Evolutionary conservation across 92 coral and sea anemone genomes (phyloP).

Genomic region (Paramuricea clavata): DNA sequence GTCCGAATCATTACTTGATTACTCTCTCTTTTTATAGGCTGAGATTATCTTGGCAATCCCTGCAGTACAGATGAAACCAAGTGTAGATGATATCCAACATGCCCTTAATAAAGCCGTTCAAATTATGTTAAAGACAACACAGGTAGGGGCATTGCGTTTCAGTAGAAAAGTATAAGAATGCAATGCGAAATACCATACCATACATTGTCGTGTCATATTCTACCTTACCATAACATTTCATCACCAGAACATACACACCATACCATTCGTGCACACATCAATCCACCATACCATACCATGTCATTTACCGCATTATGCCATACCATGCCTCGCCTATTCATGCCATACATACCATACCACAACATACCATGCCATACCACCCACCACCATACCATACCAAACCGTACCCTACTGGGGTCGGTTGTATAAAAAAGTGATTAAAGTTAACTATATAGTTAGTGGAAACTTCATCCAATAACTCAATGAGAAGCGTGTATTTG

Average conservation of each 20-base stretch:
- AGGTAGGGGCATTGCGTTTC: slow-evolving; percentile 61
- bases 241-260: slow-evolving; percentile 15
- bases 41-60: slow-evolving; percentile 98
- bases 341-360: slow-evolving; percentile 41
- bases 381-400: slow-evolving; percentile 32
- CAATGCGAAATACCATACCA: background rate
- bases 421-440: too few relatives aligned
- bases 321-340: slow-evolving; percentile 27
- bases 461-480: too few relatives aligned
- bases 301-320: slow-evolving; percentile 32
- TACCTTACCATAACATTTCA: background rate
- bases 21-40: slow-evolving; percentile 70
- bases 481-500: too few relatives aligned
- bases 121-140: slow-evolving; percentile 94
- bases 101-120: slow-evolving; percentile 92
- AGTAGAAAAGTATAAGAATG: too few relatives aligned
- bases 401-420: slow-evolving; percentile 36
- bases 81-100: slow-evolving; percentile 97
- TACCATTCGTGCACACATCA: too few relatives aligned
- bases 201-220: background rate
- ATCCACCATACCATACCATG: slow-evolving; percentile 31
- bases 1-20: background rate
- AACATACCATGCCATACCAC: slow-evolving; percentile 41
- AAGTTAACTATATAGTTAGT: too few relatives aligned
- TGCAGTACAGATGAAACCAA: slow-evolving; percentile 91